Evolutionary conservation across 1,140 invertebrate genomes (phyloP).

Genomic region (Frieseomelitta varia): DNA sequence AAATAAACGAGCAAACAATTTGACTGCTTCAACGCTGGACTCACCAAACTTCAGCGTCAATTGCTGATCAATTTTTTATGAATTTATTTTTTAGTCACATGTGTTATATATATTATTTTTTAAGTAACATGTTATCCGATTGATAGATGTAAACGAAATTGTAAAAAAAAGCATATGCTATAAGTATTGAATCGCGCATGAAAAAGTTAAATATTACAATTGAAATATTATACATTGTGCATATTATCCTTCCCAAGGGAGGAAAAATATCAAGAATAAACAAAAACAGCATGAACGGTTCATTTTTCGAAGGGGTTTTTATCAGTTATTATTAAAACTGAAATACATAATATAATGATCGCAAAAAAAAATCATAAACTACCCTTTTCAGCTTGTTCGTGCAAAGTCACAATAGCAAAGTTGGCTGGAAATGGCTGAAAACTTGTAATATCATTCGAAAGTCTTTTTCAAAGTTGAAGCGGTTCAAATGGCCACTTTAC

Average conservation of each 20-base stretch:
- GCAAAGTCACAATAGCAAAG: neutral
- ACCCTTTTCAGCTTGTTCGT: neutral
- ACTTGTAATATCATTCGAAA: constrained; percentile 68
- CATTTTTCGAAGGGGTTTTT: constrained; percentile 53
- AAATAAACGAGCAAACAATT: no score
- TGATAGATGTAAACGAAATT: neutral
- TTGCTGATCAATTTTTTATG: no score
- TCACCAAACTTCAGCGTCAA: no score
- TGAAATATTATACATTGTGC: neutral
- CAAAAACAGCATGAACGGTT: constrained; percentile 32
- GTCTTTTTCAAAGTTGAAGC: constrained; percentile 70
- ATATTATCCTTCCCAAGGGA: neutral
- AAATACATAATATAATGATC: constrained; percentile 4
- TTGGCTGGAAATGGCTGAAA: constrained; percentile 38
- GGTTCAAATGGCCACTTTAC: constrained; percentile 67
- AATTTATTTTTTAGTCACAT: constrained; percentile 3
- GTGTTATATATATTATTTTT: constrained; percentile 14
- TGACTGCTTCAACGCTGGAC: no score
- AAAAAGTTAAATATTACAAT: constrained; percentile 18
- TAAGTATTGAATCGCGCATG: constrained; percentile 2
- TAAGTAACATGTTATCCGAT: neutral
- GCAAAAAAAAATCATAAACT: neutral
- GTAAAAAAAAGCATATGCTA: neutral
- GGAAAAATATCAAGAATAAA: neutral
- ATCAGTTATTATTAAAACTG: constrained; percentile 35